Evolutionary conservation across 2,888 invertebrate species (phyloP).

Genomic region (Neuroscelio doddi): DNA sequence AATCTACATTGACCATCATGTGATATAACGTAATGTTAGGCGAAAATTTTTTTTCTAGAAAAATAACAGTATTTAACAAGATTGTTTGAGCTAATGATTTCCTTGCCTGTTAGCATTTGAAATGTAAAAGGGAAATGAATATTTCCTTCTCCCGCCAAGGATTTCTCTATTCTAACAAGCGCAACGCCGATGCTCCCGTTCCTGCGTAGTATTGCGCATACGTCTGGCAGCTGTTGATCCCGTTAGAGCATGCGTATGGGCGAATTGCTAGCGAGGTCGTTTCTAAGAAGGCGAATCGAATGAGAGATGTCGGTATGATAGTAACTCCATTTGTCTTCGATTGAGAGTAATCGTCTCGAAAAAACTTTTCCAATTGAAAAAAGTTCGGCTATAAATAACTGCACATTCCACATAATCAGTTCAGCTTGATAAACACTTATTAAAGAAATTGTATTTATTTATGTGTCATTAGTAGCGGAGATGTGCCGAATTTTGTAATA

Average conservation of each 20-base stretch:
- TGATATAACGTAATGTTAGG: conserved; percentile 35
- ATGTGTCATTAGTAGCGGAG: conserved; percentile 2
- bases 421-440: conserved; percentile 12
- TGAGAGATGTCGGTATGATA: conserved; percentile 38
- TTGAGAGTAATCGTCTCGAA: conserved; percentile 34
- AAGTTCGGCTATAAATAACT: conserved; percentile 29
- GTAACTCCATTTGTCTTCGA: conserved; percentile 41
- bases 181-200: conserved; percentile 48
- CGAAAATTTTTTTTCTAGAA: conserved; percentile 21
- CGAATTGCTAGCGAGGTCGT: conserved; percentile 47
- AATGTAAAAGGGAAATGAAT: conserved; percentile 48
- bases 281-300: conserved; percentile 43
- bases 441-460: conserved; percentile 16
- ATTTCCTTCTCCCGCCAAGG: conserved; percentile 43
- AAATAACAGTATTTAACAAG: conserved; percentile 40
- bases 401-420: conserved; percentile 22
- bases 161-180: conserved; percentile 41
- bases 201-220: conserved; percentile 45
- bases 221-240: conserved; percentile 60
- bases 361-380: conserved; percentile 32
- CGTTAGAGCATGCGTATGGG: conserved; percentile 50
- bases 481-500: not conserved
- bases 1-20: no score
- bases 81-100: conserved; percentile 46
- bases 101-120: conserved; percentile 45